phyloP scores from a whole-genome alignment of 2,888 invertebrate species.

The Troides oblongomaculatus region DNA sequence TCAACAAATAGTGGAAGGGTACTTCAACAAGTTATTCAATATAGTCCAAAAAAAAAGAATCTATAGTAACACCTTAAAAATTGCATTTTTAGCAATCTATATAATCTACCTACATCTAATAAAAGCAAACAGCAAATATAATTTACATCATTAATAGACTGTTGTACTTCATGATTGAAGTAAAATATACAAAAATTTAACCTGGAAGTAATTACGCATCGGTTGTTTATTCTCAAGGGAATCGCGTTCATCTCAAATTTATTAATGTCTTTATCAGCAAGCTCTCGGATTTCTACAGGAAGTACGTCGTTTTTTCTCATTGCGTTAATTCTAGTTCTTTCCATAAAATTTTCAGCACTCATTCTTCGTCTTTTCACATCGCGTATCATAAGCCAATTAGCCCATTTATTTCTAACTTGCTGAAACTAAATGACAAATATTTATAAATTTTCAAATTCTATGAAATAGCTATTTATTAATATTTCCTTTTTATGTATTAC shows the following conservation, averaged over 20 bases:
- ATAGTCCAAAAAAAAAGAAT: no score
- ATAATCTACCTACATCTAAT: no score
- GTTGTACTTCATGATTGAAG: no score
- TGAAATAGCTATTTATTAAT: not conserved
- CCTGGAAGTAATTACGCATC: conserved; percentile 94
- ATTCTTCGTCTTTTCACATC: conserved; percentile 91
- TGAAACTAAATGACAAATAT: conserved; percentile 76
- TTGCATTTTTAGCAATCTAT: no score
- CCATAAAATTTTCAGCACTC: conserved; percentile 86
- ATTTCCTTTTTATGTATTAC: conserved; percentile 26
- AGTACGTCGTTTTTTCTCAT: conserved; percentile 91
- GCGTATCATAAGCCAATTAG: conserved; percentile 90
- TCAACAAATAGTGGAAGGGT: no score
- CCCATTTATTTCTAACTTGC: conserved; percentile 88
- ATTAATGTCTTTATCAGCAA: conserved; percentile 87
- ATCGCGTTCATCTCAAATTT: conserved; percentile 88
- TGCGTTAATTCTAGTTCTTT: conserved; percentile 89
- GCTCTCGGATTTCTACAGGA: conserved; percentile 88
- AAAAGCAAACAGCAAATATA: no score
- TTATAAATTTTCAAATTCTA: not conserved
- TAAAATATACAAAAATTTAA: not conserved
- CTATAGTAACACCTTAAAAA: no score
- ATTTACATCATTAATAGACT: no score
- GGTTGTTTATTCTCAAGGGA: conserved; percentile 82
- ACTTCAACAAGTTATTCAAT: no score